Evolutionary conservation across 2,888 invertebrate species (phyloP).

Genomic region (Acholoe squamosa): DNA sequence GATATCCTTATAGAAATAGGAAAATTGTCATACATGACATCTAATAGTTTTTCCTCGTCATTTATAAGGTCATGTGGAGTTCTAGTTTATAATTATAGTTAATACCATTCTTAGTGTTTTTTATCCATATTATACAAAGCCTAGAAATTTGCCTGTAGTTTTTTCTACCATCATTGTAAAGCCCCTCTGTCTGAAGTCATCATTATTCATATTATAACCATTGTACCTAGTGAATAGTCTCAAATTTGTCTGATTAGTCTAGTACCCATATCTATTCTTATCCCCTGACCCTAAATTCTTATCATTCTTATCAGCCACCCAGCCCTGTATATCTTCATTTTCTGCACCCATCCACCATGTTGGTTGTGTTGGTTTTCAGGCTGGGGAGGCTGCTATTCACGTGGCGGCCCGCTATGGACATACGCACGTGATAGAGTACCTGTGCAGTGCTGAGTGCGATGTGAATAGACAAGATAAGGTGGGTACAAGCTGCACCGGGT

Average conservation of each 20-base stretch:
- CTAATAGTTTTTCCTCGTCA: not conserved
- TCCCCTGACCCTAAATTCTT: no score
- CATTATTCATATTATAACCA: not conserved
- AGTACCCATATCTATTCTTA: no score
- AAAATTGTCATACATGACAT: not conserved
- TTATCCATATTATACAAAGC: not conserved
- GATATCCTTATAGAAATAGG: constrained; percentile 12
- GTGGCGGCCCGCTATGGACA: constrained; percentile 86
- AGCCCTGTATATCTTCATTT: not conserved
- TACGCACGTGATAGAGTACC: constrained; percentile 83
- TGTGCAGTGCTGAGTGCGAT: constrained; percentile 81
- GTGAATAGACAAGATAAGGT: constrained; percentile 85
- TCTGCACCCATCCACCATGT: not conserved
- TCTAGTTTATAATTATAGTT: not conserved
- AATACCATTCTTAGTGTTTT: not conserved
- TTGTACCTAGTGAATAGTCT: not conserved
- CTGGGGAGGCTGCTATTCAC: constrained; percentile 87
- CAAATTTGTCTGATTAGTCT: not conserved
- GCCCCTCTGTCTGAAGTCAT: not conserved
- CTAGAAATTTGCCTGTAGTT: not conserved
- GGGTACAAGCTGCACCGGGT: constrained; percentile 64
- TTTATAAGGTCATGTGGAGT: not conserved
- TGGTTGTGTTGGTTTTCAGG: constrained; percentile 82
- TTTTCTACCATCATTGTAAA: not conserved
- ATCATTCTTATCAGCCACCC: no score